phyloP scores from a whole-genome alignment of 2,888 invertebrate genomes.

The Torymus aiolomorphi region DNA sequence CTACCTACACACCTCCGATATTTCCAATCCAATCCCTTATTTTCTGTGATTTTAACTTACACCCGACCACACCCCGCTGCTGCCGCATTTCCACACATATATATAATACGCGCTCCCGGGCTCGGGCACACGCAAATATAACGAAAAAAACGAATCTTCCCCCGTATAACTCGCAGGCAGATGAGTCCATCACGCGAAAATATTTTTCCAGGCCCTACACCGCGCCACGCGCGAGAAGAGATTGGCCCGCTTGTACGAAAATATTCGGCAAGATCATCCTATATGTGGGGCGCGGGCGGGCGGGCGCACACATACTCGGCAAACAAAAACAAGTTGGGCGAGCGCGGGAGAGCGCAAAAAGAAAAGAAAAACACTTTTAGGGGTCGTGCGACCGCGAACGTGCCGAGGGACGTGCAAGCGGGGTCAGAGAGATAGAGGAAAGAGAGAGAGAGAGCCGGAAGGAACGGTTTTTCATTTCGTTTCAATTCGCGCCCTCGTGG shows the following conservation, averaged over 20 bases:
- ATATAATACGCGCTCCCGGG: not conserved
- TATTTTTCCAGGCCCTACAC: slow-evolving; percentile 38
- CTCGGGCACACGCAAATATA: not conserved
- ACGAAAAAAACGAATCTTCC: not conserved
- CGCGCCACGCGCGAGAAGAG: not conserved
- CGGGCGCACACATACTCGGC: not conserved
- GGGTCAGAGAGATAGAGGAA: no score
- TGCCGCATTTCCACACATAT: no score
- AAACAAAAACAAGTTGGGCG: slow-evolving; percentile 41
- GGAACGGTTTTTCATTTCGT: slow-evolving; percentile 56
- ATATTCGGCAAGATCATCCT: slow-evolving; percentile 37
- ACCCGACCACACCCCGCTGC: no score
- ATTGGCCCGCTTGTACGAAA: slow-evolving; percentile 33
- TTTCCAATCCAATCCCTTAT: not conserved
- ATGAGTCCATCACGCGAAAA: slow-evolving; percentile 44
- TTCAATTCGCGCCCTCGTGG: slow-evolving; percentile 48
- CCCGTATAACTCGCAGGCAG: not conserved
- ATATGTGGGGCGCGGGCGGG: not conserved
- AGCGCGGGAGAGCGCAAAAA: slow-evolving; percentile 7
- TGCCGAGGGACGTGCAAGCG: no score
- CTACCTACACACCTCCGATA: not conserved
- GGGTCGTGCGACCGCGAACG: slow-evolving; percentile 5
- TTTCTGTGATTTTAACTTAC: slow-evolving; percentile 23
- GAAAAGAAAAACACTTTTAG: slow-evolving; percentile 29
- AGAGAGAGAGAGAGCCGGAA: slow-evolving; percentile 26